These are phyloP conservation scores for Drosophila pegasa DNA, from an alignment of 2,888 invertebrate genomes.

Conservation along the genomic window DNA sequence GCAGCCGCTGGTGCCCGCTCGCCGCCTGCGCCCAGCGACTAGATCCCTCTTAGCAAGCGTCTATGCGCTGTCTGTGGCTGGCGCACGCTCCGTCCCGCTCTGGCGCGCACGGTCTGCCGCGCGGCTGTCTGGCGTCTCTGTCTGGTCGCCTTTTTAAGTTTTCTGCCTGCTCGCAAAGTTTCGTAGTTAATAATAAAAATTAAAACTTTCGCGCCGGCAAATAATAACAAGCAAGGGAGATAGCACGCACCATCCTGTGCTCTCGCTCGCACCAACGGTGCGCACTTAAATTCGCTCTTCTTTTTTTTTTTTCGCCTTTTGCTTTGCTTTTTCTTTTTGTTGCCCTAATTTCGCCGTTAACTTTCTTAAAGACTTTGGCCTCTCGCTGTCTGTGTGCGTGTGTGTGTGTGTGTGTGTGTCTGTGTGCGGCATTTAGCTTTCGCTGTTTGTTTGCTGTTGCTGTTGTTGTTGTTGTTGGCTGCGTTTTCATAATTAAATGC, in stretches of 20 bases:
- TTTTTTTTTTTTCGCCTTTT: not conserved
- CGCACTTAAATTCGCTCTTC: conserved; percentile 6
- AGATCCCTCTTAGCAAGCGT: conserved; percentile 54
- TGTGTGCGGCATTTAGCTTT: conserved; percentile 19
- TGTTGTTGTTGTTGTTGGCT: conserved; percentile 3
- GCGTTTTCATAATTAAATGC: conserved; percentile 56
- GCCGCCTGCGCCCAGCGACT: conserved; percentile 4
- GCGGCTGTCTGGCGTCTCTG: conserved; percentile 37
- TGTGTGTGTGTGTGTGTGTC: conserved; percentile 1
- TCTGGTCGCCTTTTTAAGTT: conserved; percentile 74
- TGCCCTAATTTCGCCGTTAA: conserved; percentile 53
- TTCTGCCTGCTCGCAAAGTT: conserved; percentile 71
- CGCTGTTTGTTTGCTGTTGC: conserved; percentile 11
- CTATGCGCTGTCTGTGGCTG: conserved; percentile 53
- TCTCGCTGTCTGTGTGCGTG: not conserved
- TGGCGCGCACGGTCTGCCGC: conserved; percentile 14
- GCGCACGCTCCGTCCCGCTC: conserved; percentile 20
- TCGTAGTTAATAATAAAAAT: conserved; percentile 82
- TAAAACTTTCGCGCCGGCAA: conserved; percentile 81
- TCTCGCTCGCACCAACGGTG: conserved; percentile 1
- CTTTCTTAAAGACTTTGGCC: conserved; percentile 53
- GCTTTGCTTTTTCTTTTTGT: conserved; percentile 21
- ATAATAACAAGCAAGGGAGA: conserved; percentile 77
- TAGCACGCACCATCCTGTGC: conserved; percentile 14
- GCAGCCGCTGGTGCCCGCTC: not conserved